These are phyloP conservation scores for Alviniconcha marisindica DNA, from an alignment of 1,140 invertebrate genomes.

Conservation along the genomic window DNA sequence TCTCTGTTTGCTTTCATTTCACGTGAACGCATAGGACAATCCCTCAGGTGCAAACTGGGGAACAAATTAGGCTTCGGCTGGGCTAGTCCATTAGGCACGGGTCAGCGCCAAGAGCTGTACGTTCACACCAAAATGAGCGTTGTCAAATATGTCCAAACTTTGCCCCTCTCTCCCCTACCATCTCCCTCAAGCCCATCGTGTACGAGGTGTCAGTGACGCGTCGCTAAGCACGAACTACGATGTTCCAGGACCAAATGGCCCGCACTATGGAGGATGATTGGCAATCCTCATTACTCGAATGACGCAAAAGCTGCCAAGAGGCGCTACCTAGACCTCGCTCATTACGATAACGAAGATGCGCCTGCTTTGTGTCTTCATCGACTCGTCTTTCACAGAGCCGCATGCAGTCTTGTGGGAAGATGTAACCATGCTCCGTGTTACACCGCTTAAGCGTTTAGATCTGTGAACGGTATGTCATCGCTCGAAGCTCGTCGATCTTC, in stretches of 20 bases:
- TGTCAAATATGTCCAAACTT: not conserved
- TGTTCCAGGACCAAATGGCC: not conserved
- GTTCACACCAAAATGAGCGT: not conserved
- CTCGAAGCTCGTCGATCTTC: not conserved
- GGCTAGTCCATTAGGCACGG: too few relatives aligned
- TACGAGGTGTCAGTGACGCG: constrained; percentile 9
- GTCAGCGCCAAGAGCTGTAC: too few relatives aligned
- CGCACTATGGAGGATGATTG: not conserved
- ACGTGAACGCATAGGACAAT: too few relatives aligned
- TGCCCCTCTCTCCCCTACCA: not conserved
- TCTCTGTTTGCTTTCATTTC: too few relatives aligned
- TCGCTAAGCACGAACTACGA: not conserved
- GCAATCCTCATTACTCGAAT: not conserved
- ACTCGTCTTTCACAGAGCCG: not conserved
- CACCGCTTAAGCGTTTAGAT: too few relatives aligned
- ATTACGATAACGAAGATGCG: constrained; percentile 3
- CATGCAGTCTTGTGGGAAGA: too few relatives aligned
- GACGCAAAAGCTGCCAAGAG: constrained; percentile 2
- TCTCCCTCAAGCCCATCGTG: too few relatives aligned
- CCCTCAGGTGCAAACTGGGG: too few relatives aligned
- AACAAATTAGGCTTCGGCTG: too few relatives aligned
- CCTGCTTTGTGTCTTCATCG: constrained; percentile 1
- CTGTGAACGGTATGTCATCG: not conserved
- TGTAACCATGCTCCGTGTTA: too few relatives aligned
- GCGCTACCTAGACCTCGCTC: not conserved